Conservation (phyloP, 2,113 vertebrate species). For the Macheiramphus alcinus region DNA sequence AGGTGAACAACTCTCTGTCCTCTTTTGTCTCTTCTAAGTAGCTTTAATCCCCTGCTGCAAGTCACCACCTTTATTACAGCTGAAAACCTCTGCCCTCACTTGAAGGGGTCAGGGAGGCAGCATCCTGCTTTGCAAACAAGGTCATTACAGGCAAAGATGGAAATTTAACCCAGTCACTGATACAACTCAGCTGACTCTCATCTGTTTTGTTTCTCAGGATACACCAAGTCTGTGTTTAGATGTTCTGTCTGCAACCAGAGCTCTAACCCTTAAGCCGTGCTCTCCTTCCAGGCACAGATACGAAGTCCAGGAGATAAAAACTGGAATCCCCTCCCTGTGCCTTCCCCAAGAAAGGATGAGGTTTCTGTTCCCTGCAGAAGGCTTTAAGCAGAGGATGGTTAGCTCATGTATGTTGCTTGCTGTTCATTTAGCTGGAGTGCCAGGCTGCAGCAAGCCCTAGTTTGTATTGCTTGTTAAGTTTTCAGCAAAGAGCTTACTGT, state of each 20-base stretch:
- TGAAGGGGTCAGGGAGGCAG: not conserved
- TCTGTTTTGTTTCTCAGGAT: not conserved
- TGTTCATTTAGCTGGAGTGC: not conserved
- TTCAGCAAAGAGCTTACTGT: not conserved
- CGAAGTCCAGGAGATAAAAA: not conserved
- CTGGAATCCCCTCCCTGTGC: not conserved
- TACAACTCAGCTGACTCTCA: not conserved
- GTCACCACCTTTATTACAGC: not conserved
- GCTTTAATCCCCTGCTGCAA: not conserved
- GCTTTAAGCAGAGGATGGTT: not conserved
- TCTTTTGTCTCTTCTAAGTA: not conserved
- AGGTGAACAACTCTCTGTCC: not conserved
- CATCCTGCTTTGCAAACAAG: not conserved
- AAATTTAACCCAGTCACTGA: not conserved
- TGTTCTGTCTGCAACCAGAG: not conserved
- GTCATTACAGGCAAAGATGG: not conserved
- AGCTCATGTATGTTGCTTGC: not conserved
- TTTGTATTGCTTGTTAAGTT: not conserved
- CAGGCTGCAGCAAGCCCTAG: not conserved
- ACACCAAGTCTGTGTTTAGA: not conserved
- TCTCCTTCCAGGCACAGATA: not conserved
- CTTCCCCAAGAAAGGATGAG: not conserved
- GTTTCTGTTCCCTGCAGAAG: not conserved
- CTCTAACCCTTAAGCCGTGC: not conserved
- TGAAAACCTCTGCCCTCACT: not conserved